Percentiles rank a stretch among this genome's conserved stretches.
Conservation (phyloP, 2,113 vertebrate species). For the Sapajus apella region DNA sequence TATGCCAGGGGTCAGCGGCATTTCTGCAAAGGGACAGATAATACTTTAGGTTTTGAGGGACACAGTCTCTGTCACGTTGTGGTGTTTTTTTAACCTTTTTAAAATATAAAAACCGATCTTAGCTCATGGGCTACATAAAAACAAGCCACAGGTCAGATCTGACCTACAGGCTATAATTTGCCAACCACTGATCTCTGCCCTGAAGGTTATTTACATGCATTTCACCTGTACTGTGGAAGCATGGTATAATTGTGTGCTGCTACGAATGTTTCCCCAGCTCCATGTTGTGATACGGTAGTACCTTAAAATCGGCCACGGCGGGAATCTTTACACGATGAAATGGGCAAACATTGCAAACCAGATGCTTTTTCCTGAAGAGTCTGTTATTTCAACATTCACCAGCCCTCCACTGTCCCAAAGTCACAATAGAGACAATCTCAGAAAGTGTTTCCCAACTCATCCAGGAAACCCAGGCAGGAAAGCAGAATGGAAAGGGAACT, state of each 20-base stretch:
- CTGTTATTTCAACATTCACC: neutral
- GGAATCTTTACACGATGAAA: neutral
- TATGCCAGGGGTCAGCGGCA: neutral
- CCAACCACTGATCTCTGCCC: neutral
- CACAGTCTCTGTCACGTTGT: neutral
- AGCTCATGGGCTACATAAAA: neutral
- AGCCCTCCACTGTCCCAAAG: neutral
- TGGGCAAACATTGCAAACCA: neutral
- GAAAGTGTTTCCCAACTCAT: neutral
- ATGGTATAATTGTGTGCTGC: neutral
- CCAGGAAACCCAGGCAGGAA: neutral
- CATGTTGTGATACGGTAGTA: neutral
- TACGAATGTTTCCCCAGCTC: neutral
- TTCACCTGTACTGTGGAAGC: neutral
- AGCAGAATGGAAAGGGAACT: neutral
- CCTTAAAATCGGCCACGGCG: neutral
- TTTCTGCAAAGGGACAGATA: neutral
- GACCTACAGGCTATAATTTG: neutral
- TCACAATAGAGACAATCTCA: neutral
- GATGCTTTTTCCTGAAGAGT: neutral
- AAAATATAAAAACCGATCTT: constrained; percentile 9
- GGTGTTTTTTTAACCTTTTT: neutral
- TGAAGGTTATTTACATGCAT: neutral
- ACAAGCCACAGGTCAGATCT: neutral
- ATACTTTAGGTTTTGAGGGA: neutral